Conservation (phyloP, 1,140 invertebrate genomes). For the Dysdera silvatica region DNA sequence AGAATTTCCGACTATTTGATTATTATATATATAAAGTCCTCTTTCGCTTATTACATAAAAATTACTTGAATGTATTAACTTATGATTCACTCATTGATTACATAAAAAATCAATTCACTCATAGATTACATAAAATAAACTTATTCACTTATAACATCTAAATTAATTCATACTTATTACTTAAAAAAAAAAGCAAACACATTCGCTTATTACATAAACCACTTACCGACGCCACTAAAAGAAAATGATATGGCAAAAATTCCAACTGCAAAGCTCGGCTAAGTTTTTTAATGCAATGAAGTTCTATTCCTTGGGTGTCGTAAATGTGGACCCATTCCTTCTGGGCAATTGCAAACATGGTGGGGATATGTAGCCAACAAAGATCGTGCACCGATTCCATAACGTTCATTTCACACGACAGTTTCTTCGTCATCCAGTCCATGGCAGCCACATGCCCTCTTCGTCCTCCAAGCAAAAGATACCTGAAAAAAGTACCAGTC, state of each 20-base stretch:
- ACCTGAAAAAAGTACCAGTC: constrained; percentile 1
- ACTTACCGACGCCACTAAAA: constrained; percentile 74
- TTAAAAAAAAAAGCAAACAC: neutral
- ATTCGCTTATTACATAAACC: constrained; percentile 1
- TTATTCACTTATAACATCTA: too few species aligned
- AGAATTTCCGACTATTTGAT: too few species aligned
- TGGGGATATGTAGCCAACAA: constrained; percentile 75
- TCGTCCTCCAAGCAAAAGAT: constrained; percentile 66
- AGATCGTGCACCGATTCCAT: constrained; percentile 93
- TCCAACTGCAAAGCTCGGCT: constrained; percentile 71
- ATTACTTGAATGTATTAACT: too few species aligned
- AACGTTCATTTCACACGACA: constrained; percentile 93
- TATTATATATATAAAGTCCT: too few species aligned
- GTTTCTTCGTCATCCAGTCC: constrained; percentile 94
- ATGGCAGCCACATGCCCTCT: constrained; percentile 91
- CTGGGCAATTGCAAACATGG: constrained; percentile 95
- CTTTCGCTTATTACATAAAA: too few species aligned
- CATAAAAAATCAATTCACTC: too few species aligned
- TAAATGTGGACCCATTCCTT: constrained; percentile 96
- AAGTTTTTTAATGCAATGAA: constrained; percentile 89
- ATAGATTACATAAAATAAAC: too few species aligned
- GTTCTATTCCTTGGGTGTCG: constrained; percentile 90
- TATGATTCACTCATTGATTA: too few species aligned
- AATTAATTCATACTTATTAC: too few species aligned
- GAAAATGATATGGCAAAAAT: constrained; percentile 96